Percentiles rank a stretch among this genome's conserved stretches.
phyloP scores from a whole-genome alignment of 2,113 vertebrate genomes.

The Alethe castanea region DNA sequence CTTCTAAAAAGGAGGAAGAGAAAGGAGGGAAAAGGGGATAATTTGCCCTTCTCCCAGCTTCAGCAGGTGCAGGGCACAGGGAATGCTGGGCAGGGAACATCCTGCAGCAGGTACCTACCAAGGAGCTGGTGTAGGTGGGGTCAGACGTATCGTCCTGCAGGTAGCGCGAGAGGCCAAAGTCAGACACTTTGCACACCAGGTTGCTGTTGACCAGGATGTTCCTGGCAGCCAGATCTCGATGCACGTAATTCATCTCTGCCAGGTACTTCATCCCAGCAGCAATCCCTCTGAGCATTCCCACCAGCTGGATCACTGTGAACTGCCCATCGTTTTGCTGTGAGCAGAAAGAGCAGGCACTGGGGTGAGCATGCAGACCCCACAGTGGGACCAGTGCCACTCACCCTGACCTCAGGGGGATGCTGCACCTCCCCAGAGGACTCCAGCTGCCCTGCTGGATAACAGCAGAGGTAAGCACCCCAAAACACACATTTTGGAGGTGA shows the following conservation, averaged over 20 bases:
- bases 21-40: neutral
- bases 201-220: slow-evolving; percentile 99
- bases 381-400: rapidly evolving
- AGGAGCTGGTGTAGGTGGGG: slow-evolving; percentile 97
- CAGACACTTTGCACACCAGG: slow-evolving; percentile 96
- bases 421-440: neutral
- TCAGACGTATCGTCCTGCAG: slow-evolving; percentile 96
- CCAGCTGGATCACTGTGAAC: slow-evolving; percentile 97
- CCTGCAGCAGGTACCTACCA: slow-evolving; percentile 73
- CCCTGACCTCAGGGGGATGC: neutral
- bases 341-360: neutral
- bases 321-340: slow-evolving; percentile 95
- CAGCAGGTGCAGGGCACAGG: neutral
- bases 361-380: neutral
- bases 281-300: slow-evolving; percentile 97
- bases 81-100: neutral
- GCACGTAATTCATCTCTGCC: slow-evolving; percentile 96
- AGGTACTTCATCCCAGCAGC: slow-evolving; percentile 98
- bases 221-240: slow-evolving; percentile 93
- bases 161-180: slow-evolving; percentile 96
- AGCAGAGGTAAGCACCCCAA: neutral
- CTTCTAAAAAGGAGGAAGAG: neutral
- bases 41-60: neutral
- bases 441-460: neutral
- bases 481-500: neutral